Evolutionary conservation across 2,888 invertebrate species (phyloP), one percentile per base, ranked within the genome.

Genomic region (Tenthredo notha): DNA sequence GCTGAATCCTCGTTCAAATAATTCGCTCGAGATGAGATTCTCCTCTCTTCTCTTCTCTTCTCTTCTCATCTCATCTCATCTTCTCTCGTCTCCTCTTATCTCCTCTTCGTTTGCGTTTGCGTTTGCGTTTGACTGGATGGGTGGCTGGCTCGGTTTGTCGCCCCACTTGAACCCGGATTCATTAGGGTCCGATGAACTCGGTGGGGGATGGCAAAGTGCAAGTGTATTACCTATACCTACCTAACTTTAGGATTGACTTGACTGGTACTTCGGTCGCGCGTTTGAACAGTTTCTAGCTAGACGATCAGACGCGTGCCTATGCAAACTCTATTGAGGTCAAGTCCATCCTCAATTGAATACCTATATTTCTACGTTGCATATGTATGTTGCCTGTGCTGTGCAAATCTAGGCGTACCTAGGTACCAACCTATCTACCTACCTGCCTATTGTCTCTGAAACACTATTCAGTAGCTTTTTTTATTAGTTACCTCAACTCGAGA

Each of bases 231-330:
- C 77, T 50, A 77, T 77, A 77, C 61, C 58, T 4, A 21, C 40
- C 43, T n/a, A 10, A 25, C 50, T 37, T 37, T 80, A 3, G 40
- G 61, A 80, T 61, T 58, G 61, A 80, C 80, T 80, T 80, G 80
- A 37, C 50, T 50, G 40, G 61, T 80, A 77, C 77, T 77, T 80
- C 40, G 58, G 37, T 15, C 33, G 40, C 37, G 61, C 40, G 80
- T 80, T 80, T 80, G 80, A 80, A 80, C 80, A 61, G 80, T 61
- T 80, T 80, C 80, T 58, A 58, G 58, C 80, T 25, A 80, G 80
- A 61, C 80, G 58, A 80, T 80, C 80, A 61, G 61, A 80, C 80
- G 80, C 80, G 61, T 80, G 80, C 80, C 80, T 80, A 80, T 80
- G 80, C 40, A 80, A 80, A 80, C 80, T 40, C 80, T 61, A 80